Percentiles rank a stretch among this genome's conserved stretches.
Evolutionary conservation across 2,113 vertebrate species (phyloP).

Genomic region (Phaethon lepturus): DNA sequence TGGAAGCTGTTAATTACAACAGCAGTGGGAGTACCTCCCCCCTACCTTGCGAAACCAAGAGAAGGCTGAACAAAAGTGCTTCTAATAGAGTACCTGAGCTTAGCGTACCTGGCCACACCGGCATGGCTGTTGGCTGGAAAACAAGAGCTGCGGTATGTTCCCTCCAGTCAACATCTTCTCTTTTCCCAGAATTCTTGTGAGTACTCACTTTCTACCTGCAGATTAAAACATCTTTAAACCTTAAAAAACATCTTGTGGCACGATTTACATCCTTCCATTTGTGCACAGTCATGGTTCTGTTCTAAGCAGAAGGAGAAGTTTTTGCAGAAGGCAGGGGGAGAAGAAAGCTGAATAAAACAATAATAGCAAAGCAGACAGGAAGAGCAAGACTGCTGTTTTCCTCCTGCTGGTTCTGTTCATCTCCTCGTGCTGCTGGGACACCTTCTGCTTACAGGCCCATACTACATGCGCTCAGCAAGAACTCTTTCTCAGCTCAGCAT

Average conservation of each 20-base stretch:
- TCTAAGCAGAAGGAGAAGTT: neutral
- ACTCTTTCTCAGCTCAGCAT: neutral
- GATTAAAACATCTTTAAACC: neutral
- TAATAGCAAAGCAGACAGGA: neutral
- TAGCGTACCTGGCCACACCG: neutral
- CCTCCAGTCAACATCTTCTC: neutral
- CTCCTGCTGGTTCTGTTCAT: neutral
- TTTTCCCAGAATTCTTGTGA: neutral
- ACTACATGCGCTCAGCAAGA: neutral
- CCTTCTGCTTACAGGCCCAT: neutral
- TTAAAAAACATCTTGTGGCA: neutral
- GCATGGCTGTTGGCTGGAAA: neutral
- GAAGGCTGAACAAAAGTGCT: neutral
- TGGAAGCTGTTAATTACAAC: neutral
- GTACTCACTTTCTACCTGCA: neutral
- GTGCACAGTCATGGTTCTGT: neutral
- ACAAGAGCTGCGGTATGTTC: neutral
- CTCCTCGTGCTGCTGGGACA: neutral
- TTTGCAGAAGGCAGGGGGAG: neutral
- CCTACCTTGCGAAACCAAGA: neutral
- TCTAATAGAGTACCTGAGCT: neutral
- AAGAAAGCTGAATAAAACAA: neutral
- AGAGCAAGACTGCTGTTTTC: neutral
- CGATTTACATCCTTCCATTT: neutral
- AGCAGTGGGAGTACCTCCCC: neutral